phyloP scores from a whole-genome alignment of 2,888 invertebrate genomes.

The Polydrusus pterygomalis region DNA sequence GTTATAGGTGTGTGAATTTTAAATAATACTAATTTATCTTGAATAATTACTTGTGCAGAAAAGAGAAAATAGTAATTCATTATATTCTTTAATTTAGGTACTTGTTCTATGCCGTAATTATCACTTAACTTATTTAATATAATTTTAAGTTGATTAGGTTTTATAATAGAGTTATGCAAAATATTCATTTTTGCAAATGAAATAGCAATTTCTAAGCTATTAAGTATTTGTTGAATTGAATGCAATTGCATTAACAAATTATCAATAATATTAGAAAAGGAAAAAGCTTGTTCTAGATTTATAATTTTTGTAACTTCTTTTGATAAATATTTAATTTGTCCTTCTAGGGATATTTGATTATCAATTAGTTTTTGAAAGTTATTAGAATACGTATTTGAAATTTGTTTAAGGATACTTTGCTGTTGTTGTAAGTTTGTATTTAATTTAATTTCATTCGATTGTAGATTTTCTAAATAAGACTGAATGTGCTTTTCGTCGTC shows the following conservation, averaged over 20 bases:
- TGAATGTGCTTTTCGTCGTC: conserved; percentile 21
- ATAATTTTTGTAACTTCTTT: background rate
- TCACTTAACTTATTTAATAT: background rate
- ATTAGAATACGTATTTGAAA: background rate
- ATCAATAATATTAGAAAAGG: background rate
- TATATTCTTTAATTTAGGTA: background rate
- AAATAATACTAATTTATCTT: conserved; percentile 23
- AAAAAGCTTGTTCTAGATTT: conserved; percentile 3
- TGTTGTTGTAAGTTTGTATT: background rate
- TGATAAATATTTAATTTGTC: conserved; percentile 5
- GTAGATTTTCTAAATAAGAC: background rate
- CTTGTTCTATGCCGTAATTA: conserved; percentile 5
- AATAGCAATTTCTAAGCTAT: conserved; percentile 56
- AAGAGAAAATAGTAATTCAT: conserved; percentile 6
- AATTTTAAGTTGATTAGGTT: background rate
- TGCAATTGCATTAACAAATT: conserved; percentile 11
- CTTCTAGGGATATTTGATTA: conserved; percentile 22
- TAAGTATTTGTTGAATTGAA: conserved; percentile 37
- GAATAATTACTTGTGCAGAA: conserved; percentile 18
- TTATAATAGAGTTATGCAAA: background rate
- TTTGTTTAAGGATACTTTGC: background rate
- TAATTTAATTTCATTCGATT: background rate
- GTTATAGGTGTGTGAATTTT: conserved; percentile 33
- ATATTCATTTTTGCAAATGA: conserved; percentile 52
- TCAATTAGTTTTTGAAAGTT: conserved; percentile 33